phyloP scores from a whole-genome alignment of 2,113 vertebrate species.

The Tilapia sparmanii region DNA sequence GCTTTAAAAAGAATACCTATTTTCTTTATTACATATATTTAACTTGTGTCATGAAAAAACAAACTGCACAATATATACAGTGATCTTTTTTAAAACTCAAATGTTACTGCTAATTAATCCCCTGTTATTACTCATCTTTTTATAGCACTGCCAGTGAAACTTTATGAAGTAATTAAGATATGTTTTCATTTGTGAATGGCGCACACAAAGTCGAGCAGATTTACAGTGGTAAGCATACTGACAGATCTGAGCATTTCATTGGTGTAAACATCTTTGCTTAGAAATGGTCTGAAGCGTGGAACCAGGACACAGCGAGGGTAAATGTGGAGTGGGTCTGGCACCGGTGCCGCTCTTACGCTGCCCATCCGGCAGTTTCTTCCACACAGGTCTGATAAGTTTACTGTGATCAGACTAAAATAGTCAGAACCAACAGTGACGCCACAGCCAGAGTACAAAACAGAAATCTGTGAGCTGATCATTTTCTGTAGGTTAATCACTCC shows the following conservation, averaged over 20 bases:
- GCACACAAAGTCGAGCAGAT: neutral
- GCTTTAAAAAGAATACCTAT: neutral
- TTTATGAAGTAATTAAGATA: fast-evolving
- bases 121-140: neutral
- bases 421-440: neutral
- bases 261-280: neutral
- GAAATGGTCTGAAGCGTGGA: neutral
- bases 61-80: neutral
- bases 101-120: neutral
- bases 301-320: fast-evolving
- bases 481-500: neutral
- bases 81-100: neutral
- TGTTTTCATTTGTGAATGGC: neutral
- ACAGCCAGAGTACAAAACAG: neutral
- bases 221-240: neutral
- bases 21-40: neutral
- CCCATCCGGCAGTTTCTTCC: neutral
- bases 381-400: neutral
- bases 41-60: neutral
- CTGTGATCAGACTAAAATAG: neutral
- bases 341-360: fast-evolving
- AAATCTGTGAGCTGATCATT: neutral
- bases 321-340: neutral
- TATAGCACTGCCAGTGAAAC: neutral
- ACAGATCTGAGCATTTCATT: neutral